These are phyloP conservation scores for Triplophysa yarkandensis DNA, from an alignment of 2,797 vertebrate genomes.

Conservation along the genomic window DNA sequence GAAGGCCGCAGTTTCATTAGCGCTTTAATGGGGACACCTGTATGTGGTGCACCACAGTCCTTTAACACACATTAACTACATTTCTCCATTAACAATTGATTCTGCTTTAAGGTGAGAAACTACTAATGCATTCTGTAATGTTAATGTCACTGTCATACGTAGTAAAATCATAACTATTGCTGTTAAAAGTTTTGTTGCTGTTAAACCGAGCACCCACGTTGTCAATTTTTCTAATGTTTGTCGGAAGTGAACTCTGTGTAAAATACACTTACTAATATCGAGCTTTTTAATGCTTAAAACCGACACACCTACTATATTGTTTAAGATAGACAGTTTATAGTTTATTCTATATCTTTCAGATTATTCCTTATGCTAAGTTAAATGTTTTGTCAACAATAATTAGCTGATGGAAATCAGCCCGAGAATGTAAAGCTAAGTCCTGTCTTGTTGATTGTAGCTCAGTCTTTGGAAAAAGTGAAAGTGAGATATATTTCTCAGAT, in stretches of 20 bases:
- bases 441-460: too few relatives aligned
- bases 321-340: neutral
- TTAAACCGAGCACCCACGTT: too few relatives aligned
- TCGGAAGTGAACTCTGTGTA: neutral
- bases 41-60: neutral
- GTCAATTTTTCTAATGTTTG: neutral
- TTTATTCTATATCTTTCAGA: neutral
- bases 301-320: neutral
- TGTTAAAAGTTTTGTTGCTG: neutral
- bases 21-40: neutral
- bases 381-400: neutral
- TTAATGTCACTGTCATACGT: neutral
- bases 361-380: neutral
- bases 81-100: neutral
- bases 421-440: too few relatives aligned
- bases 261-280: too few relatives aligned
- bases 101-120: neutral
- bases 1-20: neutral
- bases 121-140: neutral
- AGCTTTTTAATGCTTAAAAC: neutral
- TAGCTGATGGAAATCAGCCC: too few relatives aligned
- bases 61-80: neutral
- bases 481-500: too few relatives aligned
- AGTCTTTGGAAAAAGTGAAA: too few relatives aligned
- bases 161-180: neutral